These are phyloP conservation scores for Melipona beecheii DNA, from an alignment of 2,888 invertebrate genomes.

Conservation along the genomic window DNA sequence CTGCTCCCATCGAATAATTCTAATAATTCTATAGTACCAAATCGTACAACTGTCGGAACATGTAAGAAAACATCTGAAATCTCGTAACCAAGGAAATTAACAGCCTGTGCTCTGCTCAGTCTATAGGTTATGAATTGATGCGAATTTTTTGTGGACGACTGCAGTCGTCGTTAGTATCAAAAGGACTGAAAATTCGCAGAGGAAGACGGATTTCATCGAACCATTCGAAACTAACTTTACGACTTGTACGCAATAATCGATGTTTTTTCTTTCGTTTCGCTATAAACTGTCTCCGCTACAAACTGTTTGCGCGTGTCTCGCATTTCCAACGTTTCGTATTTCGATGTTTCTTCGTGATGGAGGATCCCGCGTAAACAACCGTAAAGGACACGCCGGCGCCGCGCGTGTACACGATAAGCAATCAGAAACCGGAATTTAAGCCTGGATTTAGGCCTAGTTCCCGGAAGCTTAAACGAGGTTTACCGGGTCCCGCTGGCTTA, in stretches of 20 bases:
- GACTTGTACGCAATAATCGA: neutral
- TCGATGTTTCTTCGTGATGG: neutral
- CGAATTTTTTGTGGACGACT: too few species aligned
- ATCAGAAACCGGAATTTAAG: constrained; percentile 28
- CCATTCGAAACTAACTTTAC: neutral
- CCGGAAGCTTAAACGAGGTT: constrained; percentile 47
- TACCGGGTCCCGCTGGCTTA: constrained; percentile 14
- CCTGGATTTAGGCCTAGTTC: constrained; percentile 29
- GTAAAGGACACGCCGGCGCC: constrained; percentile 11
- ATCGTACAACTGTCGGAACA: too few species aligned
- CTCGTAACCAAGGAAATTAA: too few species aligned
- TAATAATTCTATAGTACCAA: too few species aligned
- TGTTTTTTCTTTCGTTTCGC: neutral
- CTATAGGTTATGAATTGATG: too few species aligned
- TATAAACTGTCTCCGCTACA: too few species aligned
- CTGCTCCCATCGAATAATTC: too few species aligned
- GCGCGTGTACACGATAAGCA: constrained; percentile 14
- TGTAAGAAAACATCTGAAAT: too few species aligned
- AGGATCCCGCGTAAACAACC: constrained; percentile 23
- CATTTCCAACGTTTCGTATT: neutral
- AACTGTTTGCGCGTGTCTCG: too few species aligned
- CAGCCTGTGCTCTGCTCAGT: too few species aligned
- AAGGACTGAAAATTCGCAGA: too few species aligned
- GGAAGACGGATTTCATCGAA: neutral
- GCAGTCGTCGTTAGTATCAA: too few species aligned